Evolutionary conservation across 2,797 vertebrate species (phyloP), one percentile per base, ranked within the genome.

Genomic region (Gambusia yucatana): DNA sequence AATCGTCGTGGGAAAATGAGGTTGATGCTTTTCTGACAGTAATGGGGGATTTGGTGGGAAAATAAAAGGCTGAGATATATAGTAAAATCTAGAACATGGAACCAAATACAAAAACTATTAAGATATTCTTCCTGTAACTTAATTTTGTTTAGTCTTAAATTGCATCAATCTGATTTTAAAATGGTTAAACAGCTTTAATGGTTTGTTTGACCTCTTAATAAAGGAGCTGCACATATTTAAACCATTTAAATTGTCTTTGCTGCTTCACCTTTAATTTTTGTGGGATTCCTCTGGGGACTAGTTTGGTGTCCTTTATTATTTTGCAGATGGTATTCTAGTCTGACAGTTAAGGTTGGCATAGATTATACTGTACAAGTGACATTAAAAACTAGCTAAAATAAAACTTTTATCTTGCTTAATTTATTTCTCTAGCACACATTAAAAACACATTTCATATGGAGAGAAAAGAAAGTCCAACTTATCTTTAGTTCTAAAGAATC

Each of bases 1-100:
- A 85, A 87, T 86, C 28, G 77, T 72, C 59, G 1, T 4, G 67
- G 87, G 79, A 85, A 77, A 86, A 88, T 80, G 17, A 84, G 63
- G 77, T 67, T 14, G 47, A 77, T 50, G 81, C 71, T 33, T 87
- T 85, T 83, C 65, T 76, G 41, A 63, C 76, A 79, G 52, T 79
- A 36, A 83, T 82, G 65, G 52, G 50, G 47, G 61, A 75, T 75
- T 80, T 48, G 75, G 67, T 72, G 39, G 36, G 39, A 44, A 10
- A 76, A 33, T 50, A 22, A 63, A 70, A 75, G 46, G 47, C 28
- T 72, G 69, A 22, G 55, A 63, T 46, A 59, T 43, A 82, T 81
- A 43, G 75, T 14, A 16, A 9, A 59, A 72, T 81, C 5, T 72
- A 14, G 85, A 80, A 77, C 6, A 78, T 72, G 57, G 36, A 36